Percentiles rank a stretch among this genome's conserved stretches.
These are phyloP conservation scores for Drosophila tsacasi DNA, from an alignment of 1,140 invertebrate species.

Conservation along the genomic window DNA sequence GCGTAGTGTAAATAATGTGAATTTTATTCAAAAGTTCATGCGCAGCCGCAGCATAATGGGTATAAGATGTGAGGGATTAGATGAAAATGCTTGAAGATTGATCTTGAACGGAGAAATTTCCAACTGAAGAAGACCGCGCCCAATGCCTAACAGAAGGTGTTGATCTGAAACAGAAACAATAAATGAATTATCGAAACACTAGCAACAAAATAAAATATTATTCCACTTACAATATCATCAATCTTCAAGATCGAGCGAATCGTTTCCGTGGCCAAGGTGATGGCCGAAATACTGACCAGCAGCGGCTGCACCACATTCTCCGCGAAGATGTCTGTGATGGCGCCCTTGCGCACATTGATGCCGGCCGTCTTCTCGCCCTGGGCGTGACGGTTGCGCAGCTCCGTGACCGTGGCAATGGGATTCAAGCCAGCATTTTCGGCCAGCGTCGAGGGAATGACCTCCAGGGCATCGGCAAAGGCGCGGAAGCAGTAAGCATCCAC, in stretches of 20 bases:
- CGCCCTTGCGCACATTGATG: constrained; percentile 98
- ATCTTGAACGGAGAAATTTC: constrained; percentile 36
- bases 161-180: constrained; percentile 59
- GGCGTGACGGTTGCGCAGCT: constrained; percentile 97
- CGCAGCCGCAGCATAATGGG: constrained; percentile 56
- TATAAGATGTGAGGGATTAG: constrained; percentile 46
- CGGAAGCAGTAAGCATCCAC: constrained; percentile 97
- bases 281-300: constrained; percentile 96
- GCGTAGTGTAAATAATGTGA: constrained; percentile 65
- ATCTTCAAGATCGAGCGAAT: constrained; percentile 99
- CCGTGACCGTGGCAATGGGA: constrained; percentile 98
- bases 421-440: constrained; percentile 99
- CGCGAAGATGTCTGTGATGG: constrained; percentile 97
- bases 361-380: constrained; percentile 93
- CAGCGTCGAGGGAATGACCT: constrained; percentile 98
- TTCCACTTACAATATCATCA: constrained; percentile 96
- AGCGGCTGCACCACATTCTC: constrained; percentile 99
- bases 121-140: background rate
- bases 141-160: constrained; percentile 74
- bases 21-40: constrained; percentile 71
- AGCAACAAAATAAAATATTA: background rate
- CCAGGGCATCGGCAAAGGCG: constrained; percentile 98
- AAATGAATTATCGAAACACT: background rate
- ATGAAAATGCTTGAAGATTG: constrained; percentile 66
- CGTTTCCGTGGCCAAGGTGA: constrained; percentile 98